These are phyloP conservation scores for Dryas iulia DNA, from an alignment of 1,140 invertebrate species.

Conservation along the genomic window DNA sequence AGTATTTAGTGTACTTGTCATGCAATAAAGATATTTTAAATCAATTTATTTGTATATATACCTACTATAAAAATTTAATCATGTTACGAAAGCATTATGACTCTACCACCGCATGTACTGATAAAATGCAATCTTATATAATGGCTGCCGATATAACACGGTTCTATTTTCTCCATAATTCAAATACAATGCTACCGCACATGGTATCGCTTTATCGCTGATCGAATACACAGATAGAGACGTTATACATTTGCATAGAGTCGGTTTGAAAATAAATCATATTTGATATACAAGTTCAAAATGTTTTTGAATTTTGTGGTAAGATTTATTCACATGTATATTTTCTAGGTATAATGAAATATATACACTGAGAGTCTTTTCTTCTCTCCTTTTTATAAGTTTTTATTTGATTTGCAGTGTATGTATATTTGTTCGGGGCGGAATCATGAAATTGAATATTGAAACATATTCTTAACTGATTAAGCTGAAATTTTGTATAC, in stretches of 20 bases:
- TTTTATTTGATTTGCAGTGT: no score
- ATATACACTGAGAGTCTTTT: no score
- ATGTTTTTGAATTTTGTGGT: not conserved
- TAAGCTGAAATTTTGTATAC: no score
- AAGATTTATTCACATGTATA: no score
- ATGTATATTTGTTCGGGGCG: no score
- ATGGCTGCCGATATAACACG: not conserved
- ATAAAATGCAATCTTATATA: constrained; percentile 1
- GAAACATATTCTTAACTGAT: no score
- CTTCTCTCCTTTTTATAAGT: no score
- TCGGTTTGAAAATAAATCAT: not conserved
- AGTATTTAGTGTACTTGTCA: no score
- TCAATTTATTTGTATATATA: not conserved
- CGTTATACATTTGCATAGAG: not conserved
- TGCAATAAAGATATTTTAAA: no score
- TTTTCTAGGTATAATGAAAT: no score
- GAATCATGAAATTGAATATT: no score
- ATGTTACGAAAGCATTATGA: not conserved
- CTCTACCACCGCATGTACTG: not conserved
- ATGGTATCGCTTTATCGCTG: constrained; percentile 1
- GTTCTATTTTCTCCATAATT: constrained; percentile 1
- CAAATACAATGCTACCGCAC: not conserved
- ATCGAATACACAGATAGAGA: constrained; percentile 2
- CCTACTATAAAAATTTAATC: not conserved
- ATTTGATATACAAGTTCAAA: not conserved